Conservation (phyloP, 2,888 invertebrate species). For the Tortricodes alternella region DNA sequence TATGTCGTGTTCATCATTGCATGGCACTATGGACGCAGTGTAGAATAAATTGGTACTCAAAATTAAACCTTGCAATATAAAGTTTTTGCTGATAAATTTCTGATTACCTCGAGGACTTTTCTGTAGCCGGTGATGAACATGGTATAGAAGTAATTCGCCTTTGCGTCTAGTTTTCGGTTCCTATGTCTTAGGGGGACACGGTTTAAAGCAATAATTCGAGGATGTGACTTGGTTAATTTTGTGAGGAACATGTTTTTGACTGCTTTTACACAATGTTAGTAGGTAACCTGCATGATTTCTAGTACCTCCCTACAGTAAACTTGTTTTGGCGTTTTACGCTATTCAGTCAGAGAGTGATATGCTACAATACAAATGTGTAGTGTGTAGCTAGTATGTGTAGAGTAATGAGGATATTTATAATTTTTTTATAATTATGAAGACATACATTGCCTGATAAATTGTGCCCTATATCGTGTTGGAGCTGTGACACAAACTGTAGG, state of each 20-base stretch:
- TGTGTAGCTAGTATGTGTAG: conserved; percentile 58
- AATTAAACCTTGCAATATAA: conserved; percentile 51
- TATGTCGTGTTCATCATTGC: conserved; percentile 39
- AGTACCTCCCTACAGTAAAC: conserved; percentile 24
- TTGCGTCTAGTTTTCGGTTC: conserved; percentile 55
- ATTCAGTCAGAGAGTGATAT: conserved; percentile 62
- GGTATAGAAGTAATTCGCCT: conserved; percentile 29
- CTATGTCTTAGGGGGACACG: conserved; percentile 53
- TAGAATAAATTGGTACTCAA: conserved; percentile 33
- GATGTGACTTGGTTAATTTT: conserved; percentile 66
- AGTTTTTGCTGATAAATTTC: conserved; percentile 35
- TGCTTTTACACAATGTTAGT: conserved; percentile 45
- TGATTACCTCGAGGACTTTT: conserved; percentile 29
- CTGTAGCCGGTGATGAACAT: conserved; percentile 32
- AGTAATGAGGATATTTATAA: conserved; percentile 45
- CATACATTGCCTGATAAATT: conserved; percentile 68
- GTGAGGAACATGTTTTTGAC: conserved; percentile 55
- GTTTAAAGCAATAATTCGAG: conserved; percentile 75
- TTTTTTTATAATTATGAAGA: conserved; percentile 42
- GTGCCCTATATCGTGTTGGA: conserved; percentile 67
- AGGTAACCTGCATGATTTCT: conserved; percentile 12
- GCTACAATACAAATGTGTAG: conserved; percentile 64
- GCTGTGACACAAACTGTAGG: conserved; percentile 40
- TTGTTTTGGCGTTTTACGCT: conserved; percentile 47
- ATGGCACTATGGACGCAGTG: conserved; percentile 25